Conservation (phyloP, 2,113 vertebrate genomes). For the Tichodroma muraria region DNA sequence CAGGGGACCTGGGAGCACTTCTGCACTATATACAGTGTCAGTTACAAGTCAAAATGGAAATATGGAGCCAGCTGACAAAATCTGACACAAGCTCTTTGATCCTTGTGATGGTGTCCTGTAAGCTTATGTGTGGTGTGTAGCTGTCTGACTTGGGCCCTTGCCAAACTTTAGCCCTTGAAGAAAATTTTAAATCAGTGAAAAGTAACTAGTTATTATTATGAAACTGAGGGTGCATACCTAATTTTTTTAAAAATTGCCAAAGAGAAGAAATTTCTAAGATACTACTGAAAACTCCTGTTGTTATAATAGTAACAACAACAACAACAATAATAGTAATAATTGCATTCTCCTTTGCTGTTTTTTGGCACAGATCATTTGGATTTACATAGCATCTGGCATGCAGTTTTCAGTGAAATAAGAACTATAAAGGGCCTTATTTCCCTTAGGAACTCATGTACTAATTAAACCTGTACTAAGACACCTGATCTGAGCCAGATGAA, state of each 20-base stretch:
- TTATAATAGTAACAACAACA: not conserved
- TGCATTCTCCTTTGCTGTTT: not conserved
- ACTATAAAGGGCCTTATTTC: constrained; percentile 15
- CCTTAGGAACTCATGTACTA: not conserved
- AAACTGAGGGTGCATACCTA: not conserved
- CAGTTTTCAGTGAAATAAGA: not conserved
- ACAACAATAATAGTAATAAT: not conserved
- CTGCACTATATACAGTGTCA: not conserved
- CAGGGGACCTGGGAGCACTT: not conserved
- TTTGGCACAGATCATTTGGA: not conserved
- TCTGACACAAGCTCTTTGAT: not conserved
- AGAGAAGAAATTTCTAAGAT: not conserved
- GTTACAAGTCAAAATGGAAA: not conserved
- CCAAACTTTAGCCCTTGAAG: not conserved
- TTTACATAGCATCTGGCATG: constrained; percentile 35
- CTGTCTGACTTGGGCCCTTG: not conserved
- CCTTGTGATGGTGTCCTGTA: not conserved
- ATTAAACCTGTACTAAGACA: not conserved
- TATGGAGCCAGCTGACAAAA: not conserved
- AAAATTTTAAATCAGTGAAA: not conserved
- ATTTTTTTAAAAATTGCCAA: not conserved
- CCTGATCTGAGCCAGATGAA: constrained; percentile 29
- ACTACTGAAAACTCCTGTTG: not conserved
- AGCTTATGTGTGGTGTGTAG: not conserved
- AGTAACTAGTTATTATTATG: not conserved